Percentiles rank a stretch among this genome's conserved stretches.
These are phyloP conservation scores for Hipparchia semele DNA, from an alignment of 2,888 invertebrate species.

Conservation along the genomic window DNA sequence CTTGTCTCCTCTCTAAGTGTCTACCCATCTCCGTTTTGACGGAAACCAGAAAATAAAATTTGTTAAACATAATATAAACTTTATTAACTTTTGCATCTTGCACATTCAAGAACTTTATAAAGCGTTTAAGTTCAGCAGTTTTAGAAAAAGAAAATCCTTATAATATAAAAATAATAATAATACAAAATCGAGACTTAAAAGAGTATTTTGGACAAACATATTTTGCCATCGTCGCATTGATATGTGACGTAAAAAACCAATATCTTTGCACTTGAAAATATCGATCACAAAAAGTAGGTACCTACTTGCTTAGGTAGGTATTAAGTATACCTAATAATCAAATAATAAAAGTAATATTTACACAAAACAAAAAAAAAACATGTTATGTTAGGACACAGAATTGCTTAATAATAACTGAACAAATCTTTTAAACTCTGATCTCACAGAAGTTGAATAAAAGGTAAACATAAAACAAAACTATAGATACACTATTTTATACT, in stretches of 20 bases:
- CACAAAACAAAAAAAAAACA: no score
- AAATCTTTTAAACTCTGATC: constrained; percentile 1
- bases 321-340: no score
- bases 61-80: no score
- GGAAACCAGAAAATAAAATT: no score
- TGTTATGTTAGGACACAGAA: neutral
- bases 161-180: neutral
- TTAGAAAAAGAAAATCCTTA: neutral
- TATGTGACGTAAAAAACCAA: neutral
- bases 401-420: constrained; percentile 6
- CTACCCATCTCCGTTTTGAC: no score
- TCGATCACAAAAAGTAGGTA: neutral
- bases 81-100: no score
- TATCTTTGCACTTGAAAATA: neutral
- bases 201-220: neutral
- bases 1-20: no score
- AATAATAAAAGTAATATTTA: no score
- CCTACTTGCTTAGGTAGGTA: no score
- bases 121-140: neutral
- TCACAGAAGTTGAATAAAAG: neutral
- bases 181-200: neutral
- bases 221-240: neutral
- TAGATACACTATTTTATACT: neutral
- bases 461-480: neutral
- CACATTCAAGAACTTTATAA: neutral